Evolutionary conservation across 2,113 vertebrate genomes (phyloP), one percentile per base, ranked within the genome.

Genomic region (Megaceryle maxima): DNA sequence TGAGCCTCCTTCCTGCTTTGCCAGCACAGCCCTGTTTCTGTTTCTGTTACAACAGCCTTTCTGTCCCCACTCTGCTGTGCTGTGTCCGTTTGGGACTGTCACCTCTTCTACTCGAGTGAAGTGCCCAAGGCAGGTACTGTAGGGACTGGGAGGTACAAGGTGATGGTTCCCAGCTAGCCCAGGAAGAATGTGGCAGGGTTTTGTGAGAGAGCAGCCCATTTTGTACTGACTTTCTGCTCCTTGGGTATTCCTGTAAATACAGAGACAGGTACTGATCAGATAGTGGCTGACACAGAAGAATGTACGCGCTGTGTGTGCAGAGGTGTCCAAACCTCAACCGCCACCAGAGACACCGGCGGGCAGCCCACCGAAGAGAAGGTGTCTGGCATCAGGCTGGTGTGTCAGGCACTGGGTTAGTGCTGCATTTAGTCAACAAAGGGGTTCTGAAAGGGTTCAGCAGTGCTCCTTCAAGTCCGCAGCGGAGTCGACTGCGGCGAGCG

Each of bases 401-500:
- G 1, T 21, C 18, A 1, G 1, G 35, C 55, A 1, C 48, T 4
- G 51, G 18, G 55, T 35, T 51, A 39, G 4, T 7, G 63, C 84
- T 64, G 68, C 21, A 1, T 28, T 69, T 13, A 17, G 74, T 35
- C 50, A 19, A 1, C 9, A 48, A 50, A 25, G 68, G 50, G 74
- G n/a, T 84, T 43, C 18, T 12, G 0, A 6, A 48, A 26, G 69
- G 48, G 37, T 16, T 91, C 68, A 4, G 35, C 46, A 46, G 46
- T 19, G 19, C 46, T 46, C 46, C 46, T 17, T 7, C 0, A 16
- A 41, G 53, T 8, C 66, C 2, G 11, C 44, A 28, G 5, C 0
- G 15, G 68, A 22, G 64, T 5, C 0, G 7, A 6, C 31, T 21
- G 44, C 0, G 37, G 8, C 29, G 16, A 6, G 43, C 20, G 11